Base-by-base conservation (phyloP, 2,888 invertebrate genomes). In the Dioctria linearis region DNA sequence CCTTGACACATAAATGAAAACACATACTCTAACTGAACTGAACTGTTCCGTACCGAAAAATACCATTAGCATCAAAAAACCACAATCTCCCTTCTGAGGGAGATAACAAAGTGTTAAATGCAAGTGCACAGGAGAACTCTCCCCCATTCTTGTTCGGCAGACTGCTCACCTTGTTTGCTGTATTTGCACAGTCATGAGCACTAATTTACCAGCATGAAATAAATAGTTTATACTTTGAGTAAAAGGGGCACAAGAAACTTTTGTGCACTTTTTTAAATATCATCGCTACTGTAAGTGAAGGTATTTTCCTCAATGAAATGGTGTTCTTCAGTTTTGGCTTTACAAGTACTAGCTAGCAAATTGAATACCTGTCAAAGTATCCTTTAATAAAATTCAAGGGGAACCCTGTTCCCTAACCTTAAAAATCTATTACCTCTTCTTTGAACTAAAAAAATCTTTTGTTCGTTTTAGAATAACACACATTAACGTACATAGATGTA, bases 41-140 rank as follows among this genome's bases (percentile, higher is more conserved):
- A 40, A 65, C 39, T 39, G 40, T 65, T 63, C n/a, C n/a, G 40
- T 65, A 65, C 39, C 40, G 5, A 65, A 65, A 65, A 65, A 65
- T 65, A 39, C 65, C 65, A 65, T 65, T 65, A 65, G 65, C 39
- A 65, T 65, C 65, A 65, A 65, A 65, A 65, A 65, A 65, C 65
- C 65, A 65, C 65, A 65, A 65, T 65, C 65, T 40, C 39, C 65
- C 39, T n/a, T 40, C 65, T 6, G 39, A 65, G 65, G 65, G n/a
- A 40, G 65, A 40, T 65, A 40, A 40, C 65, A 65, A 65, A 65
- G 65, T 40, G 40, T 65, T 37, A 65, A 65, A 65, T 65, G 65
- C 37, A 65, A 65, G 65, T 65, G 65, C 65, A 65, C 65, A 57
- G 57, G 3, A 57, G 8, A 13, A 57, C n/a, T 57, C 57, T 57